These are phyloP conservation scores for Rosalia funebris DNA, from an alignment of 2,888 invertebrate species.

Conservation along the genomic window DNA sequence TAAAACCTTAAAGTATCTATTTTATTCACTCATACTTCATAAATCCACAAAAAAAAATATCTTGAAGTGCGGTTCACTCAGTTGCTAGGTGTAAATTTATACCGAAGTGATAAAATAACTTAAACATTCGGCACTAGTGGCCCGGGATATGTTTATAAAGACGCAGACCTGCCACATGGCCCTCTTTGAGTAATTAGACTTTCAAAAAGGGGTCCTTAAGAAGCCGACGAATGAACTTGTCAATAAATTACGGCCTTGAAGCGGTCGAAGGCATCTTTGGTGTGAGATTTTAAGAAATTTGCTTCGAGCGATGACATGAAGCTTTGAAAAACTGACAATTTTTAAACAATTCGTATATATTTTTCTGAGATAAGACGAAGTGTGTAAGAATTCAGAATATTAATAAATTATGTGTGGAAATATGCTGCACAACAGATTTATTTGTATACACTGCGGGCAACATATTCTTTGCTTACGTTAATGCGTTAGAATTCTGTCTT, in stretches of 20 bases:
- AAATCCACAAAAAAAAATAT: background rate
- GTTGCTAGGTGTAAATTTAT: constrained; percentile 21
- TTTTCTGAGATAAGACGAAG: background rate
- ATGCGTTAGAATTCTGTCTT: too few species aligned
- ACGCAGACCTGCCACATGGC: constrained; percentile 34
- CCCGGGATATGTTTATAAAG: constrained; percentile 8
- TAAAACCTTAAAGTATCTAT: too few species aligned
- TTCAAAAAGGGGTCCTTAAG: constrained; percentile 30
- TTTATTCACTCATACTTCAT: background rate
- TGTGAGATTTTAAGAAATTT: constrained; percentile 34
- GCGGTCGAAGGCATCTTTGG: constrained; percentile 25
- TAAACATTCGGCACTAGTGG: background rate
- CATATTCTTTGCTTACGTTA: too few species aligned
- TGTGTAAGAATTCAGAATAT: background rate
- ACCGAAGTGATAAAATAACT: constrained; percentile 15
- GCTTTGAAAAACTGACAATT: background rate
- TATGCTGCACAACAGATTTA: too few species aligned
- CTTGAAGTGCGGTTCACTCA: background rate
- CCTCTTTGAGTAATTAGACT: constrained; percentile 21
- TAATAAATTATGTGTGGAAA: background rate
- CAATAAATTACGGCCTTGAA: constrained; percentile 41
- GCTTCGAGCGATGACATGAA: background rate
- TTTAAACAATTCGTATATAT: too few species aligned
- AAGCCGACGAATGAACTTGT: constrained; percentile 38
- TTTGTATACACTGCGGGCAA: too few species aligned